These are phyloP conservation scores for Spea hammondii DNA, from an alignment of 2,797 vertebrate species.

Conservation along the genomic window DNA sequence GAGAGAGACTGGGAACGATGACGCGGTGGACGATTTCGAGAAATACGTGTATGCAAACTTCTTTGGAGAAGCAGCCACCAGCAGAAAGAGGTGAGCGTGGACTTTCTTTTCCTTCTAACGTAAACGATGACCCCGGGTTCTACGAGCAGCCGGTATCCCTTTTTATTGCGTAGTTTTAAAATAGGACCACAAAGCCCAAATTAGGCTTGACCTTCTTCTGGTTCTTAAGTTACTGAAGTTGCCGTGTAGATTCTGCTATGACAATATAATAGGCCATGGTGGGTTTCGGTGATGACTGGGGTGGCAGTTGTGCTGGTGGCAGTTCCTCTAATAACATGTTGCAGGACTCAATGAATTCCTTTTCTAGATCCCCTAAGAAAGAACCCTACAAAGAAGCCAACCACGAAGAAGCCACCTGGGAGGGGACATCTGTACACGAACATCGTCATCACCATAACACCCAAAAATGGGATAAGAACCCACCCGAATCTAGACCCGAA, in stretches of 20 bases:
- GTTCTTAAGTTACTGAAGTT: not conserved
- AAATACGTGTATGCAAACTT: slow-evolving; percentile 62
- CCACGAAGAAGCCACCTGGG: not conserved
- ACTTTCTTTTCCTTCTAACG: no score
- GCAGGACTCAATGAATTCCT: slow-evolving; percentile 33
- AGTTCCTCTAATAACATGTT: slow-evolving; percentile 49
- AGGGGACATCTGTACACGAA: not conserved
- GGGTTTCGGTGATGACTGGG: no score
- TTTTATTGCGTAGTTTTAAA: not conserved
- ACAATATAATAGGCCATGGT: no score
- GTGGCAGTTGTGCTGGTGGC: not conserved
- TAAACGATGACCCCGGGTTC: not conserved
- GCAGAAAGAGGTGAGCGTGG: slow-evolving; percentile 56
- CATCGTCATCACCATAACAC: not conserved
- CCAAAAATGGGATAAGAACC: slow-evolving; percentile 11
- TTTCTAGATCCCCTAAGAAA: slow-evolving; percentile 58
- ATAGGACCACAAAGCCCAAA: not conserved
- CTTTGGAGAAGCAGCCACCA: slow-evolving; percentile 54
- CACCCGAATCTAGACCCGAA: not conserved
- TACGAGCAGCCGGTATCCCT: not conserved
- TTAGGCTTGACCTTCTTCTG: not conserved
- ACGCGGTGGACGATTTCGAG: slow-evolving; percentile 68
- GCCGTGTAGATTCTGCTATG: not conserved
- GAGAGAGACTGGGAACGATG: slow-evolving; percentile 58
- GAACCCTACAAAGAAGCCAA: slow-evolving; percentile 38